Evolutionary conservation across 1,140 invertebrate genomes (phyloP), one percentile per base, ranked within the genome.

Genomic region (Magallana ariakensis): DNA sequence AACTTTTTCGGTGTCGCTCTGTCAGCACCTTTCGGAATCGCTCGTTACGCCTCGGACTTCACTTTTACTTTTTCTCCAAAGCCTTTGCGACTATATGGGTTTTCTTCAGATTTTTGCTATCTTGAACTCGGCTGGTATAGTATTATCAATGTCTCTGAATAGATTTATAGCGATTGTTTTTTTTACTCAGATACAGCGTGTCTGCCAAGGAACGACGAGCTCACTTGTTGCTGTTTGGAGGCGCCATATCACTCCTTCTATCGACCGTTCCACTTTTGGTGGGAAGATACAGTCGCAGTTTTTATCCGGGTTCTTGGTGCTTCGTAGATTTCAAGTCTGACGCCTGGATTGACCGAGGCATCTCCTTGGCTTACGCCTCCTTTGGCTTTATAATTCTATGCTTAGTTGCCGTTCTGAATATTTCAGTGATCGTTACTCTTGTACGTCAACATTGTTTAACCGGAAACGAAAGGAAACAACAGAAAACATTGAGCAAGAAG

Each of bases 91-190:
- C 58, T 94, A 93, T 86, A 92, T 93, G 83, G 93, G 93, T 2
- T 95, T 95, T 89, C 91, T 94, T 84, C 92, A 94, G 89, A 92
- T 94, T 60, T 91, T 93, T 70, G 92, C 94, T 53, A 92, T 94
- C n/a, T 84, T 94, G 57, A 90, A 94, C 6, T 95, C 94, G 0
- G 92, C 94, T 13, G 90, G 92, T 46, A 93, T 94, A 10, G 92
- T 95, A 55, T 93, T 92, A 11, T 91, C 92, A n/a, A 94, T 95
- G 94, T 94, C 94, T n/a, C 66, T 94, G 0, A 94, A 95, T 89
- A 87, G 94, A 15, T 94, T 92, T 86, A 70, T 95, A 11, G 93
- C 94, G 46, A 94, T 95, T 55, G 86, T 91, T 57, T 92, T 93
- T n/a, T 85, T 94, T 93, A 8, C 95, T 93, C 87, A 93, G 92